phyloP scores from a whole-genome alignment of 2,888 invertebrate species.

The Chrysolina americana region DNA sequence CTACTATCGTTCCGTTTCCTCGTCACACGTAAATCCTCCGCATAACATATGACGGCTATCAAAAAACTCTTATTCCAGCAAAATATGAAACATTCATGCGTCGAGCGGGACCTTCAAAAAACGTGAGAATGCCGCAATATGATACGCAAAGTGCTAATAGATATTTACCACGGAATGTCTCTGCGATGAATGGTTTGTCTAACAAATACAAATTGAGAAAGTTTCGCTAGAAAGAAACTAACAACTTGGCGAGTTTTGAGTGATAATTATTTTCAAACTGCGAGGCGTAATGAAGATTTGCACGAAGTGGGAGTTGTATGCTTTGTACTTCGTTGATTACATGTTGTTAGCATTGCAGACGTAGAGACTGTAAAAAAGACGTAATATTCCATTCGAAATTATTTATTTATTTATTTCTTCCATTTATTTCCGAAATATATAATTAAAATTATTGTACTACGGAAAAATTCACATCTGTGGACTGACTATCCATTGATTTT shows the following conservation, averaged over 20 bases:
- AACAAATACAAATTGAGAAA: slow-evolving; percentile 32
- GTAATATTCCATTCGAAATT: not conserved
- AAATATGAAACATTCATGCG: slow-evolving; percentile 5
- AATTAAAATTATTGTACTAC: no score
- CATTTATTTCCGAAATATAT: no score
- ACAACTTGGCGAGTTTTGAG: slow-evolving; percentile 28
- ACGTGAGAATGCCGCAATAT: not conserved
- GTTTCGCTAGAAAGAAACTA: slow-evolving; percentile 23
- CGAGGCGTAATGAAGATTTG: slow-evolving; percentile 26
- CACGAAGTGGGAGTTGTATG: slow-evolving; percentile 16
- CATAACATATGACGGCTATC: slow-evolving; percentile 1
- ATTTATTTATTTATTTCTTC: no score
- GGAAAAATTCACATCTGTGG: no score
- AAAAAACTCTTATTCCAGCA: slow-evolving; percentile 14
- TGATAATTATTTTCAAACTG: slow-evolving; percentile 33
- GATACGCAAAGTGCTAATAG: slow-evolving; percentile 25
- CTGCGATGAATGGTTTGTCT: slow-evolving; percentile 7
- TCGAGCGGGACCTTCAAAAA: not conserved
- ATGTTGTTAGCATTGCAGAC: slow-evolving; percentile 10
- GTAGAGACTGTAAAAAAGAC: not conserved
- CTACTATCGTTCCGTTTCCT: slow-evolving; percentile 8
- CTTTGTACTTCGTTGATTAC: slow-evolving; percentile 28
- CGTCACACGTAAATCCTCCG: slow-evolving; percentile 14
- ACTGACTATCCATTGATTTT: no score
- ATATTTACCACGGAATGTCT: slow-evolving; percentile 21